Base-by-base conservation (phyloP, 92 coral and sea anemone species). In the Zoanthus gigantus region DNA sequence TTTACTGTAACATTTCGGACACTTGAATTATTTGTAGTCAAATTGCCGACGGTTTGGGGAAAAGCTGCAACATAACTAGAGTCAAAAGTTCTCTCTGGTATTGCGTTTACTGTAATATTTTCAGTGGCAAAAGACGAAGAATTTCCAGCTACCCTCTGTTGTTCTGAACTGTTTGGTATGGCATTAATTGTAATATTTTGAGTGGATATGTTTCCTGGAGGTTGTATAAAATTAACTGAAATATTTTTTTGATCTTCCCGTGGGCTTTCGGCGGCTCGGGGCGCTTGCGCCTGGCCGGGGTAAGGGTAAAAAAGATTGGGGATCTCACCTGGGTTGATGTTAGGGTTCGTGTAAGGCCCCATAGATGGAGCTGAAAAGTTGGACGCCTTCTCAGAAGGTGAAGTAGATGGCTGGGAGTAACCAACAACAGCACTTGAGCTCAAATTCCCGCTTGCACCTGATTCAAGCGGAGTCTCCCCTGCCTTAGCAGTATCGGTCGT, bases 261-360 rank as follows among this genome's bases (percentile, higher is more conserved):
- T 45, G 75, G 23, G 61, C 60, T 63, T 58, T 66, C 45, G 11
- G 60, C 75, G 28, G 85, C 65, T 66, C 44, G 85, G 63, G 75
- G 61, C 74, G 61, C 85, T 15, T n/a, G 60, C 46, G 61, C 66
- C 74, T 65, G 61, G 47, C 29, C 14, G 74, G 85, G 45, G 46
- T 81, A 30, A n/a, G 74, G 75, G 44, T 66, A 65, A 18, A 44
- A 18, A 45, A 58, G 47, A 66, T 81, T n/a, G n/a, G 63, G 9
- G 3, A 58, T 81, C 85, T 81, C 85, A 81, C 85, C 85, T 81
- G 74, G 85, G 44, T 81, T 81, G 10, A 52, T 17, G 17, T 11
- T 48, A 0, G 74, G 58, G 30, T 3, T n/a, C 46, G 81, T 30
- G 18, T 14, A 29, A 7, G 75, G 15, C 15, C 32, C 56, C 46